Evolutionary conservation across 2,797 vertebrate genomes (phyloP).

Genomic region (Danio aesculapii): DNA sequence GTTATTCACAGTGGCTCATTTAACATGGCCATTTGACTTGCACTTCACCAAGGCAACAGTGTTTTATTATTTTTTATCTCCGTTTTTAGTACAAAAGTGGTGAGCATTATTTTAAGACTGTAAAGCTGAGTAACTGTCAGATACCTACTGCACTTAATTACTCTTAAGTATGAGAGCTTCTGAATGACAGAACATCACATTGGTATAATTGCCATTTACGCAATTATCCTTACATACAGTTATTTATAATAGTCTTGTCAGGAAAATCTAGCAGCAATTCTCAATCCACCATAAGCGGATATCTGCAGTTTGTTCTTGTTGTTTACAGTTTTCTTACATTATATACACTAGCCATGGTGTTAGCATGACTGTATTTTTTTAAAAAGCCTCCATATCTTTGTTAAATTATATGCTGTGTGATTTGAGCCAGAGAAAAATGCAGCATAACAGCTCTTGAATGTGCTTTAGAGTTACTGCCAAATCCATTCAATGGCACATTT

Average conservation of each 20-base stretch:
- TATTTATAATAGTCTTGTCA: slow-evolving; percentile 5
- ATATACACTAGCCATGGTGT: background rate
- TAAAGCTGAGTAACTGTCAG: background rate
- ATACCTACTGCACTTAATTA: slow-evolving; percentile 4
- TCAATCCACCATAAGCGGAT: background rate
- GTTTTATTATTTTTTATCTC: slow-evolving; percentile 1
- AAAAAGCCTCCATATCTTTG: background rate
- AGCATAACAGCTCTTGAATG: slow-evolving; percentile 14
- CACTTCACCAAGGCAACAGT: slow-evolving; percentile 15
- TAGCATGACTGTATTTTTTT: background rate
- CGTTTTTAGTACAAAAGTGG: background rate
- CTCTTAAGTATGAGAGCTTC: slow-evolving; percentile 9
- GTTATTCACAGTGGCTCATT: slow-evolving; percentile 31
- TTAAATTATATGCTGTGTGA: background rate
- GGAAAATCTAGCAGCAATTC: background rate
- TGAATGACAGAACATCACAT: slow-evolving; percentile 7
- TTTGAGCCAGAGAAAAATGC: background rate
- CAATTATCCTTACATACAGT: slow-evolving; percentile 3
- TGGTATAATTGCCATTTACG: background rate
- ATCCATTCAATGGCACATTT: slow-evolving; percentile 48
- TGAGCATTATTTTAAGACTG: background rate
- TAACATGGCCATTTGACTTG: slow-evolving; percentile 9
- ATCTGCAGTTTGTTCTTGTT: background rate
- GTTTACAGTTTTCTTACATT: background rate
- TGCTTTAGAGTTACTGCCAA: slow-evolving; percentile 33